Evolutionary conservation across 2,797 vertebrate species (phyloP), one percentile per base, ranked within the genome.

Genomic region (Molossus alvarezi): DNA sequence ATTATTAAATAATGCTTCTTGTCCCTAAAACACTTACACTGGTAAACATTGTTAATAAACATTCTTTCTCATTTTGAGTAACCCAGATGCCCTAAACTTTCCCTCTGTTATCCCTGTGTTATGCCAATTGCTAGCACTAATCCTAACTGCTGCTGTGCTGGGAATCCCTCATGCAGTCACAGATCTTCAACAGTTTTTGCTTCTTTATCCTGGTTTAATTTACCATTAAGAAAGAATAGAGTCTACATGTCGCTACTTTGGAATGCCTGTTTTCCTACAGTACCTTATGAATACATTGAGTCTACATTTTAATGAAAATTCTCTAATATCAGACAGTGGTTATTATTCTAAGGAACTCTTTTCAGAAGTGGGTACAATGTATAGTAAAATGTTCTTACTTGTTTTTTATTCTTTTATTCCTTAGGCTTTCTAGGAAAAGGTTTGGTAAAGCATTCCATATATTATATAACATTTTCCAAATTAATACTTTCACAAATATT

Each of bases 1-100:
- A 60, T 64, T 84, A 45, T 88, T 84, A 87, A 91, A 72, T 55
- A 88, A 76, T 79, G 4, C 9, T 82, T 93, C 25, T 71, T 73
- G 0, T 90, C 13, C 18, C 51, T 94, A 33, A 71, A 86, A 91
- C 95, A 6, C 10, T 80, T n/a, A 13, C 64, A 72, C 90, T 82
- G 55, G 76, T 69, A 93, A 76, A 41, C 11, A 51, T 48, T 69
- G 10, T 65, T 81, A 82, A 75, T 76, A 91, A 33, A 6, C 3
- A 11, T 90, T 91, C 33, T 86, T 29, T 88, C 20, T 92, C 77
- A 14, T 51, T 95, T 67, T 82, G 33, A 76, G 25, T 62, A 62
- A 57, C 0, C 18, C 25, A 64, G 53, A 29, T 37, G 3, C 10
- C 45, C 7, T 77, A 58, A 90, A 11, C 0, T 23, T 71, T 71